Percentiles rank a stretch among this genome's conserved stretches.
These are phyloP conservation scores for Natrix natrix DNA, from an alignment of 2,797 vertebrate genomes.

Conservation along the genomic window DNA sequence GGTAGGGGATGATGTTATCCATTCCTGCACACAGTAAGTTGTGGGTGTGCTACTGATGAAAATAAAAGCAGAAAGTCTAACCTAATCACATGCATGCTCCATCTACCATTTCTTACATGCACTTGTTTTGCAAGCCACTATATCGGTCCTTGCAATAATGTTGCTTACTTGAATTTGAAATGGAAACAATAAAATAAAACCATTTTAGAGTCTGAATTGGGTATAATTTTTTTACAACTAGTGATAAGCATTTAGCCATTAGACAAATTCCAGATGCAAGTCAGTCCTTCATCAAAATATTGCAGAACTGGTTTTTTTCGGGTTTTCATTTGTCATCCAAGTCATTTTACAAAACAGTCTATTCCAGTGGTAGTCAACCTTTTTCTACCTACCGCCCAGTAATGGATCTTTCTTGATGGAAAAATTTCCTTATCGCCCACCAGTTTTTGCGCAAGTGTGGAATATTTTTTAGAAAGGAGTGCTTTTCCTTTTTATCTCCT, in stretches of 20 bases:
- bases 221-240: background rate
- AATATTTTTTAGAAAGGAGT: no score
- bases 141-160: background rate
- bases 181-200: background rate
- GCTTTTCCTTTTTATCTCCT: no score
- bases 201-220: background rate
- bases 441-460: no score
- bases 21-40: background rate
- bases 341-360: background rate
- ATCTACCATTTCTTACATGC: background rate
- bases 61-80: background rate
- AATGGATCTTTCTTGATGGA: no score
- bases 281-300: background rate
- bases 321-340: background rate
- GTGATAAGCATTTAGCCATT: background rate
- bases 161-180: background rate
- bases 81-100: background rate
- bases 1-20: background rate
- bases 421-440: no score
- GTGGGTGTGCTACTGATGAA: background rate
- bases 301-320: background rate
- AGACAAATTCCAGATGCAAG: background rate
- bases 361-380: no score
- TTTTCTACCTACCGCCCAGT: no score
- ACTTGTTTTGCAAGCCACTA: background rate